Evolutionary conservation across 2,113 vertebrate genomes (phyloP).

Genomic region (Sceloporus tristichus): DNA sequence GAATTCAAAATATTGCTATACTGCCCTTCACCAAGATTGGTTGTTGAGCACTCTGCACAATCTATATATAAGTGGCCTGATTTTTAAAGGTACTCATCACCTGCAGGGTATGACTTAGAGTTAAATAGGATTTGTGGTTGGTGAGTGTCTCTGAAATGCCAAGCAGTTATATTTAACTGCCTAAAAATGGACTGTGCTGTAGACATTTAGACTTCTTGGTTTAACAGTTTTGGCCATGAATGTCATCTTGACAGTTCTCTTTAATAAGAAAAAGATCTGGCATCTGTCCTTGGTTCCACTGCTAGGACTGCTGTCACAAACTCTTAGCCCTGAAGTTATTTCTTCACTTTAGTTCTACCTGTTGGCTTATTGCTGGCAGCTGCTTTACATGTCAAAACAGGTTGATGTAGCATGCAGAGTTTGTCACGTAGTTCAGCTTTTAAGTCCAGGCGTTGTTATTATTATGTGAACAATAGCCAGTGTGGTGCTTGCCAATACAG

Average conservation of each 20-base stretch:
- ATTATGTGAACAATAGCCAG: background rate
- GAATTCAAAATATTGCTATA: background rate
- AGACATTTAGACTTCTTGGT: background rate
- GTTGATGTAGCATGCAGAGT: background rate
- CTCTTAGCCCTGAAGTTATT: background rate
- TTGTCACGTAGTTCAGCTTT: background rate
- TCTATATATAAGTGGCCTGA: slow-evolving; percentile 11
- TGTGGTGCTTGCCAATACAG: no score
- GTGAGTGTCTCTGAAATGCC: background rate
- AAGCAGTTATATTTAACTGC: background rate
- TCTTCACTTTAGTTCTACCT: background rate
- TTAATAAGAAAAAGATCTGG: slow-evolving; percentile 4
- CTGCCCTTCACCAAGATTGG: background rate
- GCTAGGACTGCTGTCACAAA: background rate
- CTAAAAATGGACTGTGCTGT: background rate
- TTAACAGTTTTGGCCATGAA: slow-evolving; percentile 16
- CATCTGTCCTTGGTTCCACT: background rate
- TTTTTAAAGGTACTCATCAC: slow-evolving; percentile 30
- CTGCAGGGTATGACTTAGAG: background rate
- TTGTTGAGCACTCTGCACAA: background rate
- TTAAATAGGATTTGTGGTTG: background rate
- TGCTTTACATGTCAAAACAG: background rate
- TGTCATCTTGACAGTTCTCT: background rate
- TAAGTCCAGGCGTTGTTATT: background rate
- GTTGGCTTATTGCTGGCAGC: background rate